A percentile compares a stretch with the other conserved stretches of the same genome.
Conservation (phyloP, 2,113 vertebrate species). For the Chiloscyllium plagiosum region DNA sequence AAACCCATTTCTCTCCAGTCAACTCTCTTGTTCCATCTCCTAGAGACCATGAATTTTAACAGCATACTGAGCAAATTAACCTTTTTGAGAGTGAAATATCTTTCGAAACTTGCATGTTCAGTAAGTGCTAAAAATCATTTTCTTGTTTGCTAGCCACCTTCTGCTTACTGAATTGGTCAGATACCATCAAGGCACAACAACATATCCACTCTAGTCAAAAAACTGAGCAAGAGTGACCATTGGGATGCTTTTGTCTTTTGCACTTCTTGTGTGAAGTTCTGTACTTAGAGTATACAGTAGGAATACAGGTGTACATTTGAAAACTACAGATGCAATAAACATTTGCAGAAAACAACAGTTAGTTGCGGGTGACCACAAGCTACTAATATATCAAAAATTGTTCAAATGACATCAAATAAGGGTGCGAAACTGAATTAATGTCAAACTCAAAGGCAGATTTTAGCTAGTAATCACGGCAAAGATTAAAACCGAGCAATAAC, state of each 20-base stretch:
- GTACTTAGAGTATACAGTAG: not conserved
- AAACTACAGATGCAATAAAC: not conserved
- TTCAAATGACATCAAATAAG: not conserved
- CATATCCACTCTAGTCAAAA: not conserved
- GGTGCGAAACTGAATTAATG: not conserved
- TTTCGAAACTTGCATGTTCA: no score
- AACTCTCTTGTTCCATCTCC: not conserved
- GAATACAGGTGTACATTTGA: not conserved
- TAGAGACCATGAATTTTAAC: not conserved
- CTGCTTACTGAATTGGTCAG: not conserved
- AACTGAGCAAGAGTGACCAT: not conserved
- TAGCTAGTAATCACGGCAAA: not conserved
- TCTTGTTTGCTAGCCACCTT: not conserved
- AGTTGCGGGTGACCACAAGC: not conserved
- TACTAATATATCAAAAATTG: not conserved
- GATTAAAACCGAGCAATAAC: not conserved
- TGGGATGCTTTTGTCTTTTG: not conserved
- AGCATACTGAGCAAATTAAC: not conserved
- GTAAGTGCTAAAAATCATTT: no score
- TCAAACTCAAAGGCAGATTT: not conserved
- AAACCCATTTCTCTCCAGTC: not conserved
- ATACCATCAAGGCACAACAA: not conserved
- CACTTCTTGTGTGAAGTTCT: not conserved
- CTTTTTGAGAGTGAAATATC: no score
- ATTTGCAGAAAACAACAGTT: not conserved